Conservation (phyloP, 2,797 vertebrate genomes). For the Jordanella pulchra region DNA sequence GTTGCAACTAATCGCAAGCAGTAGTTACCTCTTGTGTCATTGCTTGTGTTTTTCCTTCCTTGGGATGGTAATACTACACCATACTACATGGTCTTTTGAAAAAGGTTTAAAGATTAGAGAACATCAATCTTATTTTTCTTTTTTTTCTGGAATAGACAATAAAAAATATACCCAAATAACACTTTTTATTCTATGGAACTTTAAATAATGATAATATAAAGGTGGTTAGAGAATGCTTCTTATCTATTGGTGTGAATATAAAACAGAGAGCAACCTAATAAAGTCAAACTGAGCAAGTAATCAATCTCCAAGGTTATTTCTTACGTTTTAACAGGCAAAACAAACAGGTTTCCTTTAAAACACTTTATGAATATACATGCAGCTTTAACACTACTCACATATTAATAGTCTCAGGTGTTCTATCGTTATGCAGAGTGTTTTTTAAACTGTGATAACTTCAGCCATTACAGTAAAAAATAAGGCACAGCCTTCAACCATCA, state of each 20-base stretch:
- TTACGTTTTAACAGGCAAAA: constrained; percentile 24
- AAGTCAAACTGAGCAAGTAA: constrained; percentile 3
- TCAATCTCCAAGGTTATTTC: constrained; percentile 37
- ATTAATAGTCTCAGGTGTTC: constrained; percentile 39
- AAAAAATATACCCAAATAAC: background rate
- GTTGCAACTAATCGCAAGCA: background rate
- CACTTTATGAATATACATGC: background rate
- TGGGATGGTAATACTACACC: background rate
- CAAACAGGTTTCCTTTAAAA: constrained; percentile 18
- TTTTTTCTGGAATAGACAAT: background rate
- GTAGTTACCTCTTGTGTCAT: background rate
- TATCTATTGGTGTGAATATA: background rate
- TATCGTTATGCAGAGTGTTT: constrained; percentile 41
- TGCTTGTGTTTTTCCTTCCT: background rate
- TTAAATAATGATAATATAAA: background rate
- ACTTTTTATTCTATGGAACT: background rate
- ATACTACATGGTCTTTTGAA: too few relatives aligned
- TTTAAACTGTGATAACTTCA: constrained; percentile 39
- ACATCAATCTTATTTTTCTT: background rate
- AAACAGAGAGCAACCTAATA: background rate
- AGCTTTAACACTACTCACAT: background rate
- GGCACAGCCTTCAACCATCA: constrained; percentile 50
- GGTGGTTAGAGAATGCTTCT: background rate
- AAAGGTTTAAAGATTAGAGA: background rate
- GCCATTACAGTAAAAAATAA: constrained; percentile 50